Evolutionary conservation across 2,888 invertebrate species (phyloP).

Genomic region (Apamea epomidion): DNA sequence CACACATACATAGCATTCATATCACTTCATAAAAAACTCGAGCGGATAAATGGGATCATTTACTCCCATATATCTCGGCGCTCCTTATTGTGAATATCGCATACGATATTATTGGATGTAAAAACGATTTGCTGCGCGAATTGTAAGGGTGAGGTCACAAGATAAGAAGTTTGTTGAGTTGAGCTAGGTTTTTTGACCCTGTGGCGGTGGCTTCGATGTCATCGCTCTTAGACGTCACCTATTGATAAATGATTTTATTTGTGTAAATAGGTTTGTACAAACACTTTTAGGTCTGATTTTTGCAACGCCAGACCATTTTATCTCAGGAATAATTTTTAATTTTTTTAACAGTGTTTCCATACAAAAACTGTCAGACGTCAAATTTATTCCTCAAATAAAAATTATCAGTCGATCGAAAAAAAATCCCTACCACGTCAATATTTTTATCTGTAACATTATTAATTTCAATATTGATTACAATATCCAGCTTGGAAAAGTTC

Average conservation of each 20-base stretch:
- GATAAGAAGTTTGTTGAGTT: slow-evolving; percentile 4
- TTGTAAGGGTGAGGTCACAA: slow-evolving; percentile 22
- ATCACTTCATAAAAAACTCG: slow-evolving; percentile 55
- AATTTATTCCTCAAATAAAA: too few relatives aligned
- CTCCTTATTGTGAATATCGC: slow-evolving; percentile 54
- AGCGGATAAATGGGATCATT: slow-evolving; percentile 62
- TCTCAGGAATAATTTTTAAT: too few relatives aligned
- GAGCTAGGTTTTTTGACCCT: slow-evolving; percentile 4
- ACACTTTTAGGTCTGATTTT: too few relatives aligned
- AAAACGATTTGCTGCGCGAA: slow-evolving; percentile 51
- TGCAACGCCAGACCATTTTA: too few relatives aligned
- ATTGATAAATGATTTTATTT: too few relatives aligned
- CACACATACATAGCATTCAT: slow-evolving; percentile 32
- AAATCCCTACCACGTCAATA: too few relatives aligned
- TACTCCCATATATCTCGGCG: slow-evolving; percentile 39
- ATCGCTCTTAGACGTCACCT: not conserved
- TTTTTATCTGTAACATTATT: slow-evolving; percentile 1
- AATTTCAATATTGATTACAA: not conserved
- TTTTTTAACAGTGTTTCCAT: too few relatives aligned
- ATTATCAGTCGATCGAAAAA: too few relatives aligned
- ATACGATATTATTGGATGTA: slow-evolving; percentile 55
- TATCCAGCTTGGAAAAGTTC: not conserved
- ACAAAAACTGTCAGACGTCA: too few relatives aligned
- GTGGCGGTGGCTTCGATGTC: not conserved
- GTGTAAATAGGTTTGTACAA: too few relatives aligned